These are phyloP conservation scores for Peromyscus maniculatus DNA, from an alignment of 2,113 vertebrate genomes.

Conservation along the genomic window DNA sequence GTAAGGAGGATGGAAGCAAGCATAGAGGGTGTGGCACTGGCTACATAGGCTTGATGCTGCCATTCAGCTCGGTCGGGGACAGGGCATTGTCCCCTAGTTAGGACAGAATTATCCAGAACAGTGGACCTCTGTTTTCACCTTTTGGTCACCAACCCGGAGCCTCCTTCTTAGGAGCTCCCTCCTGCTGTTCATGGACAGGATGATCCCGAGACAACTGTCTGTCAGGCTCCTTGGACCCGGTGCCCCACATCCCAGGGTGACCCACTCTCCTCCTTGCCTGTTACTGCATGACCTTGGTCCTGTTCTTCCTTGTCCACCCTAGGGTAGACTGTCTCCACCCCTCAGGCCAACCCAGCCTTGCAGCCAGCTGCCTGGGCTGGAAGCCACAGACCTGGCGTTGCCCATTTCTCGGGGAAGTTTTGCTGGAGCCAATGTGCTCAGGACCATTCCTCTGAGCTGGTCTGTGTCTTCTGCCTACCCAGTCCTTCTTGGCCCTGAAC, in stretches of 20 bases:
- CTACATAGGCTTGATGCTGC: fast-evolving
- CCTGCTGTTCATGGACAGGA: fast-evolving
- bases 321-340: background rate
- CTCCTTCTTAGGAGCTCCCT: fast-evolving
- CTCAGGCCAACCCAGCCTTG: background rate
- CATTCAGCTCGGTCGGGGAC: fast-evolving
- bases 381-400: background rate
- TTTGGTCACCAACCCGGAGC: background rate
- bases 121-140: background rate
- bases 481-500: background rate
- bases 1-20: fast-evolving
- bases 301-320: fast-evolving
- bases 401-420: background rate
- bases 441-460: background rate
- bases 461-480: background rate
- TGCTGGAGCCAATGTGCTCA: background rate
- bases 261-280: background rate
- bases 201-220: background rate
- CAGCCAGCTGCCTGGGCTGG: background rate
- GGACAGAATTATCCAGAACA: background rate
- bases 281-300: background rate
- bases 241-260: background rate
- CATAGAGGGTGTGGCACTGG: fast-evolving
- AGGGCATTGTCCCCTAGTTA: fast-evolving
- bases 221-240: background rate